Evolutionary conservation across 1,140 invertebrate genomes (phyloP).

Genomic region (Drosophila nebulosa): DNA sequence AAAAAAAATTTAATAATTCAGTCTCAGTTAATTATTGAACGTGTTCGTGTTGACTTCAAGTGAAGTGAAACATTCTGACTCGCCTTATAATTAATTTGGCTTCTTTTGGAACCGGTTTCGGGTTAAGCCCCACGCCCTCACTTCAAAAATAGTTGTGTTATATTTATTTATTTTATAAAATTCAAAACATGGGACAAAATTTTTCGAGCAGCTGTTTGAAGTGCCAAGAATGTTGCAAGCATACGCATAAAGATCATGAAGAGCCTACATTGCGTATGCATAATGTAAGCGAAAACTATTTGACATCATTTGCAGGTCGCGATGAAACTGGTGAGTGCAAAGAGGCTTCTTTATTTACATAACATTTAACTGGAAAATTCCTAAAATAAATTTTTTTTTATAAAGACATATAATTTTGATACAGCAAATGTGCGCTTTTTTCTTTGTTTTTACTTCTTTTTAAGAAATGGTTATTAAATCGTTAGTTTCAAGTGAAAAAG

Average conservation of each 20-base stretch:
- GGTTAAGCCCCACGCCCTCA: not conserved
- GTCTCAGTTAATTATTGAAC: conserved; percentile 31
- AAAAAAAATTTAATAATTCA: not conserved
- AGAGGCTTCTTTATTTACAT: no score
- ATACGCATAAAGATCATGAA: not conserved
- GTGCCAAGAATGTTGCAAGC: not conserved
- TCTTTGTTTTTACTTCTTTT: no score
- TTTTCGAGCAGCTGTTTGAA: conserved; percentile 1
- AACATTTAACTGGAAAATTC: no score
- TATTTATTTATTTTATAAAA: not conserved
- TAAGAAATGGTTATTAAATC: no score
- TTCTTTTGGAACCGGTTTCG: not conserved
- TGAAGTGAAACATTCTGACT: conserved; percentile 18
- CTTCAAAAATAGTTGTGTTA: not conserved
- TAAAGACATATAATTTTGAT: no score
- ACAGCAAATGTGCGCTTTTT: no score
- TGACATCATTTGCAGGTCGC: not conserved
- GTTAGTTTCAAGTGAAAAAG: no score
- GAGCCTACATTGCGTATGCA: conserved; percentile 29
- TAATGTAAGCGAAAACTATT: conserved; percentile 1
- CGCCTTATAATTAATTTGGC: not conserved
- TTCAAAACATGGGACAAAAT: conserved; percentile 36
- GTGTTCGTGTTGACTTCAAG: conserved; percentile 22
- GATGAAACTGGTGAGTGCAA: conserved; percentile 7
- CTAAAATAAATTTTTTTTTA: no score